Conservation (phyloP, 92 coral and sea anemone genomes). For the Galaxea fascicularis region DNA sequence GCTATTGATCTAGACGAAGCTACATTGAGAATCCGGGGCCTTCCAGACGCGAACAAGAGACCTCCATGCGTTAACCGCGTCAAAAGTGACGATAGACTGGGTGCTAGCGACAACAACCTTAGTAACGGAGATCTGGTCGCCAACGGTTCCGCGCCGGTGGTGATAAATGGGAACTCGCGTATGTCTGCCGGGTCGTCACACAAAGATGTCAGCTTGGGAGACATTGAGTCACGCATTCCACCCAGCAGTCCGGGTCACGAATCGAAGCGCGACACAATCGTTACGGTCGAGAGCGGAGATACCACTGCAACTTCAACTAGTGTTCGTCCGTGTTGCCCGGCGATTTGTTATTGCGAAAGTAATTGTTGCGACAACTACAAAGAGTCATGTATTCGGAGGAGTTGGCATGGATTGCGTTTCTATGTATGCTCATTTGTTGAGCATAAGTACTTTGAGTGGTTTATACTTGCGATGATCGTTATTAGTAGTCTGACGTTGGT, state of each 20-base stretch:
- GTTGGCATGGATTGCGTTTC: conserved; percentile 89
- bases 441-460: conserved; percentile 94
- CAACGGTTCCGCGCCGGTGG: conserved; percentile 89
- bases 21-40: conserved; percentile 79
- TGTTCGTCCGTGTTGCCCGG: conserved; percentile 93
- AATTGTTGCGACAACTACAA: conserved; percentile 83
- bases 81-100: conserved; percentile 74
- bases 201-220: conserved; percentile 90
- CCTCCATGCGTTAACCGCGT: conserved; percentile 58
- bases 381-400: conserved; percentile 84
- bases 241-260: conserved; percentile 83
- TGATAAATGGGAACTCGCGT: conserved; percentile 97
- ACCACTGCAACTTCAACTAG: conserved; percentile 49
- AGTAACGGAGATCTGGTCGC: conserved; percentile 93
- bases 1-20: conserved; percentile 85
- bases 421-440: conserved; percentile 84
- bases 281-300: conserved; percentile 86
- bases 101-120: conserved; percentile 74
- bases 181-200: conserved; percentile 88
- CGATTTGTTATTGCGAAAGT: conserved; percentile 92
- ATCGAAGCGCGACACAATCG: conserved; percentile 91
- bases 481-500: conserved; percentile 97
- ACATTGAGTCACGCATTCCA: conserved; percentile 93
- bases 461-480: conserved; percentile 83
- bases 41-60: conserved; percentile 72